Evolutionary conservation across 2,113 vertebrate species (phyloP).

Genomic region (Taxidea taxus): DNA sequence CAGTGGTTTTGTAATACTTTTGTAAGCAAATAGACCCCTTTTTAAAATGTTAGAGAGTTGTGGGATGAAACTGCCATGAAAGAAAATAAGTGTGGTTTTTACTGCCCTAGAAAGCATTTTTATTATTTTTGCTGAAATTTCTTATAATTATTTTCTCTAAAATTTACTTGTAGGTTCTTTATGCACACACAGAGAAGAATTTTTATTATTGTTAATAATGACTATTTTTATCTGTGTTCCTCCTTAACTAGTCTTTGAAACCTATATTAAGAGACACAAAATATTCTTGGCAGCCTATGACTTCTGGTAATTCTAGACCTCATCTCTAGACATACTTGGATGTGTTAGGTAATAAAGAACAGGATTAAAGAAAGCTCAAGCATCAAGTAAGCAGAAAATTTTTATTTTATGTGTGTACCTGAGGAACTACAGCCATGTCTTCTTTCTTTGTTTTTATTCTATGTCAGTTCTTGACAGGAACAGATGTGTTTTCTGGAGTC

Average conservation of each 20-base stretch:
- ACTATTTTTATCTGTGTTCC: constrained; percentile 18
- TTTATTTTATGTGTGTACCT: neutral
- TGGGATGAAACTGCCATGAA: neutral
- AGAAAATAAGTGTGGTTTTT: neutral
- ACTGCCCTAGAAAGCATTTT: neutral
- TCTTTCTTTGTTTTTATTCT: neutral
- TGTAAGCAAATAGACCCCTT: neutral
- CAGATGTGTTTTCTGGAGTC: neutral
- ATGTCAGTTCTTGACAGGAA: neutral
- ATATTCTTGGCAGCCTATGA: neutral
- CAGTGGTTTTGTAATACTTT: neutral
- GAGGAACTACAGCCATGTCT: neutral
- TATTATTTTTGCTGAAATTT: neutral
- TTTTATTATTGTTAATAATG: constrained; percentile 50
- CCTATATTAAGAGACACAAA: constrained; percentile 39
- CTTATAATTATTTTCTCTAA: neutral
- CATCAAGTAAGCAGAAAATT: neutral
- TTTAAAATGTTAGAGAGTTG: neutral
- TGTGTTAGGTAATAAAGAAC: constrained; percentile 15
- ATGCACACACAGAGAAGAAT: neutral
- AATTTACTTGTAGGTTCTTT: neutral
- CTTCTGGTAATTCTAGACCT: constrained; percentile 37
- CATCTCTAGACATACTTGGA: constrained; percentile 22
- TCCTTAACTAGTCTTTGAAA: constrained; percentile 44
- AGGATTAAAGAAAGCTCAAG: neutral